Conservation (phyloP, 2,113 vertebrate genomes). For the Tamias sibiricus region DNA sequence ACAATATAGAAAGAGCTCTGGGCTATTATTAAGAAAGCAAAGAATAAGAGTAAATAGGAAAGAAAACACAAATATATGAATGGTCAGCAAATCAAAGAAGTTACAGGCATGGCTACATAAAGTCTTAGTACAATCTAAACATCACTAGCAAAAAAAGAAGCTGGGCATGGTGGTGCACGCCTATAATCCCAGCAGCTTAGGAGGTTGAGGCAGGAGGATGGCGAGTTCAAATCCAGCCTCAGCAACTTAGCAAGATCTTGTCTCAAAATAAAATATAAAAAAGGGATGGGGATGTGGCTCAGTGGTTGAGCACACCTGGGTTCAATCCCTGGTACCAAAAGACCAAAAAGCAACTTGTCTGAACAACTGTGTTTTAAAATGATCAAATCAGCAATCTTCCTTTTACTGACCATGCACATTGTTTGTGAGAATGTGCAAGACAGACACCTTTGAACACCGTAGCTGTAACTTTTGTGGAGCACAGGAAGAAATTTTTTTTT, state of each 20-base stretch:
- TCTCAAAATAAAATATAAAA: no score
- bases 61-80: neutral
- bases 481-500: neutral
- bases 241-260: no score
- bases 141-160: neutral
- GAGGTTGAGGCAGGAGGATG: no score
- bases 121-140: neutral
- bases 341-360: neutral
- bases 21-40: neutral
- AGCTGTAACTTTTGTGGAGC: neutral
- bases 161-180: no score
- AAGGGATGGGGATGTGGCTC: no score
- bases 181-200: no score
- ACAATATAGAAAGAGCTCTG: neutral
- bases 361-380: neutral
- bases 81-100: neutral
- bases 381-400: neutral
- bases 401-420: neutral
- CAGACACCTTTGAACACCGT: neutral
- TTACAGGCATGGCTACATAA: neutral
- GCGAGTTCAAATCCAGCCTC: no score
- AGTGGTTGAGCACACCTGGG: no score
- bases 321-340: no score
- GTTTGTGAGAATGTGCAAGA: neutral
- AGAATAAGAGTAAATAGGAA: neutral